Conservation (phyloP, 2,797 vertebrate genomes). For the Dicrostonyx torquatus region DNA sequence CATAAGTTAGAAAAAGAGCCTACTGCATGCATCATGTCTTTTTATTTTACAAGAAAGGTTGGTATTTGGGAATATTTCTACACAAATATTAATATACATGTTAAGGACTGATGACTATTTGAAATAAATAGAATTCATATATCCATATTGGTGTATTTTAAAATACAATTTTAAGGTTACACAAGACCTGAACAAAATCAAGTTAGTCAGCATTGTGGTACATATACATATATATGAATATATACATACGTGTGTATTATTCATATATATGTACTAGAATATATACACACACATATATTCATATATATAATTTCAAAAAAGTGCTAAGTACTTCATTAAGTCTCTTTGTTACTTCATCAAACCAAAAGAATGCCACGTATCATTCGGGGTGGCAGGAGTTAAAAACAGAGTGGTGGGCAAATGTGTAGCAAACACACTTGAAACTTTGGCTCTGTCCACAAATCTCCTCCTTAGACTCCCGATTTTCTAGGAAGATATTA, state of each 20-base stretch:
- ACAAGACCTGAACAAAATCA: neutral
- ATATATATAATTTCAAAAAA: neutral
- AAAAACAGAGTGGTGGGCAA: neutral
- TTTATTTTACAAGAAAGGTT: neutral
- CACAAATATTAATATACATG: neutral
- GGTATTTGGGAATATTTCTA: neutral
- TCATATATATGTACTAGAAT: too few relatives aligned
- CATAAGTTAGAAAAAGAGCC: neutral
- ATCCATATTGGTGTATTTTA: neutral
- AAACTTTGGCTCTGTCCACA: neutral
- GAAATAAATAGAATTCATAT: neutral
- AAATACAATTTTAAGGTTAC: neutral
- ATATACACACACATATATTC: neutral
- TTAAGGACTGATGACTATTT: neutral
- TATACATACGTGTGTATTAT: neutral
- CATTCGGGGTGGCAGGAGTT: constrained; percentile 14
- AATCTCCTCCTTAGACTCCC: constrained; percentile 31
- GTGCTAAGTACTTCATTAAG: neutral
- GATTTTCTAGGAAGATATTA: constrained; percentile 74
- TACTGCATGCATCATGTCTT: neutral
- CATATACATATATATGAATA: neutral
- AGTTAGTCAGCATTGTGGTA: neutral
- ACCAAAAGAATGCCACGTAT: neutral
- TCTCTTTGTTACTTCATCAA: neutral
- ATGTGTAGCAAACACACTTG: neutral